Base-by-base conservation (phyloP, 2,797 vertebrate genomes). In the Buceros bicornis region DNA sequence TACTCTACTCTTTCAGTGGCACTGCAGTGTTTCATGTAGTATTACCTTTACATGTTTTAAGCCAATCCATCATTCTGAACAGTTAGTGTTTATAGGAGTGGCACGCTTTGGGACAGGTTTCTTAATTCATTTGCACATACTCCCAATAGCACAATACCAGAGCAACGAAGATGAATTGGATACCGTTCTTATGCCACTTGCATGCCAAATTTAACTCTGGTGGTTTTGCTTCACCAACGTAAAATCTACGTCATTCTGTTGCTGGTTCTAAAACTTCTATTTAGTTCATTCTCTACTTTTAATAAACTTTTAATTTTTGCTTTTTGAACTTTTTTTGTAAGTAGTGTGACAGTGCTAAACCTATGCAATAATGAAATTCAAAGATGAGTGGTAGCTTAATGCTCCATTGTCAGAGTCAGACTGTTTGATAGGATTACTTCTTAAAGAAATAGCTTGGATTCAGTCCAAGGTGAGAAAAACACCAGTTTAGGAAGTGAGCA, bases 401-500 rank as follows among this genome's bases (percentile, higher is more conserved):
- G 15, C 48, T 94, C 24, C 45, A 29, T 40, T 71, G 9, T 51
- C 19, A 22, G 11, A 95, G 53, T 90, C 71, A 35, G 35, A 54
- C 14, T 77, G 12, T 66, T 74, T 58, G 51, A 29, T 48, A 40
- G 43, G n/a, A 24, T 95, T 79, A 51, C 22, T 51, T 70, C 78
- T 40, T 48, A 48, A 65, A 65, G 16, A 87, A 64, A 29, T 19
- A 42, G 21, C 65, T n/a, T 70, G n/a, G 48, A 83, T 95, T 82
- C 57, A 31, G 25, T 42, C 40, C 21, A 89, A 93, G 22, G 71
- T 80, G 64, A 86, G 29, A 79, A 95, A 94, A 79, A 18, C 11
- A 77, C 5, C 47, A 28, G 5, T 88, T 93, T 80, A 94, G 50
- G 48, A 96, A 90, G 72, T 56, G 10, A 91, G 45, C 33, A 93